Evolutionary conservation across 2,113 vertebrate species (phyloP).

Genomic region (Sisor rabdophorus): DNA sequence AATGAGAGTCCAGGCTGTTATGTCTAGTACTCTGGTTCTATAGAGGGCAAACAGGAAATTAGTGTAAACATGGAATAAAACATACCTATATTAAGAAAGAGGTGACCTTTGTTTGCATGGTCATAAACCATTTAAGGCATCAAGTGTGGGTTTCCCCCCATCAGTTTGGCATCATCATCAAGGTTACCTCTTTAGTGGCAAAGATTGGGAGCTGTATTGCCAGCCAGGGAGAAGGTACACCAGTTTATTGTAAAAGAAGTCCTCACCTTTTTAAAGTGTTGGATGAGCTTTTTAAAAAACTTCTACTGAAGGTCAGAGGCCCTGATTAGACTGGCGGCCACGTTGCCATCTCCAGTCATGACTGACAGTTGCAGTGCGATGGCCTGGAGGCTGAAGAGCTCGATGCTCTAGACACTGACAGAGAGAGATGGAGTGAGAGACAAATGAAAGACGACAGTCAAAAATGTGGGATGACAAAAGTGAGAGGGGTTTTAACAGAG

Average conservation of each 20-base stretch:
- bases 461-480: conserved; percentile 10
- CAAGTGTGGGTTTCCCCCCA: neutral
- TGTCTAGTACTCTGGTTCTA: neutral
- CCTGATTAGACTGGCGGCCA: conserved; percentile 51
- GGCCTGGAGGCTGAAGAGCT: conserved; percentile 57
- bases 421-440: neutral
- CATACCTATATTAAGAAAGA: neutral
- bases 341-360: conserved; percentile 55
- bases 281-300: conserved; percentile 45
- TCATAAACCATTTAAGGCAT: neutral
- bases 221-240: neutral
- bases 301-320: conserved; percentile 61
- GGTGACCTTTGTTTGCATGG: neutral
- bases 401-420: conserved; percentile 46
- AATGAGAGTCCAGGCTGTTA: neutral
- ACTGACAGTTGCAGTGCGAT: conserved; percentile 43
- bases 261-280: conserved; percentile 27
- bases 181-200: neutral
- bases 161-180: neutral
- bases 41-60: neutral
- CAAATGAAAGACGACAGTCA: neutral
- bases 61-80: neutral
- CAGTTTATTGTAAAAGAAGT: neutral
- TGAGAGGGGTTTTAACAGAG: neutral
- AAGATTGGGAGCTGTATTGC: neutral